Evolutionary conservation across 2,113 vertebrate genomes (phyloP).

Genomic region (Otolemur garnettii): DNA sequence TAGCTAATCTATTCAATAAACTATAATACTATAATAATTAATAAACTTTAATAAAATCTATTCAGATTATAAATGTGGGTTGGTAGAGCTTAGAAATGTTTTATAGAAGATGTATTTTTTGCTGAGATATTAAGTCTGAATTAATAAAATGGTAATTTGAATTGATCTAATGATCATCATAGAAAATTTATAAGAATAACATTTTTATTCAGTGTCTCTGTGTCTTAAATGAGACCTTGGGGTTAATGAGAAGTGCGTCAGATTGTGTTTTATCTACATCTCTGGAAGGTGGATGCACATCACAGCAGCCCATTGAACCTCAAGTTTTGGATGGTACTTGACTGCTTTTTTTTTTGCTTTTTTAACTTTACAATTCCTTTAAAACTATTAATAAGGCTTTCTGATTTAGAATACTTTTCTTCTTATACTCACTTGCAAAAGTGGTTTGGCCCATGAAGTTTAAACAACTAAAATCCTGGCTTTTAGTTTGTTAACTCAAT

Average conservation of each 20-base stretch:
- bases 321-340: background rate
- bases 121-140: background rate
- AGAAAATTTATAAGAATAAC: conserved; percentile 45
- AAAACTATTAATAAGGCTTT: background rate
- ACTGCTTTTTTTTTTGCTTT: conserved; percentile 15
- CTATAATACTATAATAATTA: background rate
- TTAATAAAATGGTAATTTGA: conserved; percentile 22
- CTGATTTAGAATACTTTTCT: conserved; percentile 41
- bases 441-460: conserved; percentile 42
- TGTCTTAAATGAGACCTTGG: conserved; percentile 12
- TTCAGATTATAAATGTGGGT: conserved; percentile 23
- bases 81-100: conserved; percentile 40
- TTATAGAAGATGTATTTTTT: conserved; percentile 39
- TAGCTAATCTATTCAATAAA: conserved; percentile 10
- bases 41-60: background rate
- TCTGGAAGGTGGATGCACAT: background rate
- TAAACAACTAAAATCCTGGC: conserved; percentile 60
- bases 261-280: background rate
- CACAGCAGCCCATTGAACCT: background rate
- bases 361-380: conserved; percentile 44
- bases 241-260: background rate
- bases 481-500: conserved; percentile 57
- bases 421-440: conserved; percentile 44
- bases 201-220: background rate
- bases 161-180: background rate